Conservation (phyloP, 1,140 invertebrate genomes). For the Steinernema feltiae region DNA sequence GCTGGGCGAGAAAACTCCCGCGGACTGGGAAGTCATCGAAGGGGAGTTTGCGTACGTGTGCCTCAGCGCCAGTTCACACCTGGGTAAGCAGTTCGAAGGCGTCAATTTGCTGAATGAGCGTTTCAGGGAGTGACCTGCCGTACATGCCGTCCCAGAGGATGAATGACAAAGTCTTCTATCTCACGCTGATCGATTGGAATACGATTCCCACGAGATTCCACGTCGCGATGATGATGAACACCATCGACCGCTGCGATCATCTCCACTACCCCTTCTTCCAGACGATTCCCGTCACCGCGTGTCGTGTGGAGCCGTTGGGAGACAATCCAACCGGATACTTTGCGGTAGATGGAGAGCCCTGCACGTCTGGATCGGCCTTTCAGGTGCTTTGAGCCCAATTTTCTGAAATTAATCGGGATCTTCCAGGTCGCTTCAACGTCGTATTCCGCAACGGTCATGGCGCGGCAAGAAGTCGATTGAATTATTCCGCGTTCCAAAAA, state of each 20-base stretch:
- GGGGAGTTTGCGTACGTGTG: constrained; percentile 42
- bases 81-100: constrained; percentile 32
- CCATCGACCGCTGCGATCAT: constrained; percentile 36
- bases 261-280: constrained; percentile 41
- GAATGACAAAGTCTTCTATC: constrained; percentile 43
- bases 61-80: constrained; percentile 42
- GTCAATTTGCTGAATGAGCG: not conserved
- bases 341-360: constrained; percentile 48
- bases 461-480: not conserved
- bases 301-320: constrained; percentile 43
- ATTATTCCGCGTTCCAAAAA: no score
- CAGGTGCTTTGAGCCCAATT: constrained; percentile 5
- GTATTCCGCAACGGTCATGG: not conserved
- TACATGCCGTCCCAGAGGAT: constrained; percentile 41
- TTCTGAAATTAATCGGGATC: not conserved
- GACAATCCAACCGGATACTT: constrained; percentile 34
- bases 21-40: constrained; percentile 43
- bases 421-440: not conserved
- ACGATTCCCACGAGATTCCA: constrained; percentile 40
- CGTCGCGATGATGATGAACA: constrained; percentile 44
- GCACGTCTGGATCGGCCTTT: constrained; percentile 22
- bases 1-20: constrained; percentile 41
- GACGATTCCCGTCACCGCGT: constrained; percentile 50
- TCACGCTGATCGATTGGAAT: constrained; percentile 47
- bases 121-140: constrained; percentile 41